Evolutionary conservation across 2,888 invertebrate genomes (phyloP), one percentile per base, ranked within the genome.

Genomic region (Hipparchia semele): DNA sequence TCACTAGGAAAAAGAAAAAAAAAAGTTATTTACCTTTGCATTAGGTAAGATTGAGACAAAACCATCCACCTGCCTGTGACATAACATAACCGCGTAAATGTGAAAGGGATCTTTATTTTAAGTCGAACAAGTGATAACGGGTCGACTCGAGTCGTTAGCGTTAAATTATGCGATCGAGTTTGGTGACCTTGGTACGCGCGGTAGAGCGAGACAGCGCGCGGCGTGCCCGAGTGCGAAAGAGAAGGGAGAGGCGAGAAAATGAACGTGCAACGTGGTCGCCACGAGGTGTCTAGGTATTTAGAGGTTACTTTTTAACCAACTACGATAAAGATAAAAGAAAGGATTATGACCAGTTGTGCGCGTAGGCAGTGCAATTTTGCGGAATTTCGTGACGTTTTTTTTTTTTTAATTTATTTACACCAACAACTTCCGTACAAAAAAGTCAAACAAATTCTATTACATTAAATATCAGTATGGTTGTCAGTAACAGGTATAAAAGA

Each of bases 141-240:
- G 13, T 23, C 13, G 58, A 56, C 56, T 13, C n/a, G 23, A 58
- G 58, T 23, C 23, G 7, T 7, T 23, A 23, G 23, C 13, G 58
- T 13, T 58, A 23, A 58, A 39, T 39, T 39, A 39, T 58, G 23
- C 13, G 3, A 23, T 56, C 56, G 56, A 60, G 59, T 60, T 58
- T 60, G 59, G 59, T 12, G 58, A 39, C 59, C 58, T 58, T 58
- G 58, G 58, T 23, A 23, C 10, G 59, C 59, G 59, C 59, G 4
- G 33, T 10, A 9, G 59, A 60, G 39, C 39, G 39, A 60, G 59
- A 60, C 59, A 39, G 59, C 59, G 39, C 2, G 6, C 23, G 58
- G n/a, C n/a, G n/a, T 6, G 2, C 39, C 1, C 33, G 33, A 10
- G 39, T 33, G 33, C 10, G 59, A 60, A 39, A 39, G 59, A 60